phyloP scores from a whole-genome alignment of 2,113 vertebrate genomes.

The cattle (Bos taurus) region ARS-UCD2.0 NC_037328.1:8032501-8033000 shows the following conservation, averaged over 20 bases:
- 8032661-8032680: not conserved
- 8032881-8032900: not conserved
- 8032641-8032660: no score
- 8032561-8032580: not conserved
- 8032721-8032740: no score
- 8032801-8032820: not conserved
- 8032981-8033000: not conserved
- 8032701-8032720: not conserved
- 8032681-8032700: not conserved
- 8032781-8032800: not conserved
- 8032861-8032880: fast-evolving
- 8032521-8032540: not conserved
- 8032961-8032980: not conserved
- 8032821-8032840: not conserved
- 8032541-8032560: not conserved
- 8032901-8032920: not conserved
- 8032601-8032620: not conserved
- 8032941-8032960: not conserved
- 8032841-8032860: not conserved
- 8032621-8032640: not conserved
- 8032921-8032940: not conserved
- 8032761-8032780: not conserved
- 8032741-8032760: fast-evolving
- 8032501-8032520: not conserved
- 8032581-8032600: not conserved